Evolutionary conservation across 2,888 invertebrate genomes (phyloP), one percentile per base, ranked within the genome.

Genomic region (Papilio elwesi): DNA sequence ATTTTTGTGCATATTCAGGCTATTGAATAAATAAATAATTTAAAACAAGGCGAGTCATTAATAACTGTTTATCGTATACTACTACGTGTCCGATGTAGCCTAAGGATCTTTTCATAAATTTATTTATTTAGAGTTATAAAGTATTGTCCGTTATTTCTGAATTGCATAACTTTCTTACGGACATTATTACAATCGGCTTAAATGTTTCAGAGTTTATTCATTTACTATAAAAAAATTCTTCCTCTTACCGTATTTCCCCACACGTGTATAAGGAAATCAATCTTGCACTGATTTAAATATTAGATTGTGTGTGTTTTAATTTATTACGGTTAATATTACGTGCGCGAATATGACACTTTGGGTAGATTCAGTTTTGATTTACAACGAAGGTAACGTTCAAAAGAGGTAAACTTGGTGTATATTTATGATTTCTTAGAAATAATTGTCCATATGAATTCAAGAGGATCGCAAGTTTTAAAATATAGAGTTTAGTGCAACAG

Each of bases 401-500:
- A 10, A 36, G 51, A 65, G 10, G 51, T 49, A 76, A 71, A 71
- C 66, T 74, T 79, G 78, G 79, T 79, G 80, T 78, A 81, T 78
- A 80, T 79, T 79, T 75, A 73, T 68, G 51, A 63, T 73, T 70
- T 64, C 43, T 38, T 64, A 47, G 49, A 51, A 38, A 57, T 71
- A 38, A 49, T 66, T 49, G 65, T 59, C 65, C 12, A 57, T n/a
- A 62, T 71, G 38, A 9, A 71, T 43, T 47, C 62, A 52, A 68
- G 48, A 53, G 53, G 81, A 82, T 77, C 77, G 81, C 78, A 79
- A 78, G 79, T 81, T 80, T 79, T 75, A 76, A 76, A 77, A 80
- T 84, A 85, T 84, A 81, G 79, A 80, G 81, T 83, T 85, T 85
- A 82, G 78, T 59, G 78, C 78, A 88, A 90, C 90, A 81, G 88